These are phyloP conservation scores for Rhagonycha lutea DNA, from an alignment of 2,888 invertebrate genomes.

Conservation along the genomic window DNA sequence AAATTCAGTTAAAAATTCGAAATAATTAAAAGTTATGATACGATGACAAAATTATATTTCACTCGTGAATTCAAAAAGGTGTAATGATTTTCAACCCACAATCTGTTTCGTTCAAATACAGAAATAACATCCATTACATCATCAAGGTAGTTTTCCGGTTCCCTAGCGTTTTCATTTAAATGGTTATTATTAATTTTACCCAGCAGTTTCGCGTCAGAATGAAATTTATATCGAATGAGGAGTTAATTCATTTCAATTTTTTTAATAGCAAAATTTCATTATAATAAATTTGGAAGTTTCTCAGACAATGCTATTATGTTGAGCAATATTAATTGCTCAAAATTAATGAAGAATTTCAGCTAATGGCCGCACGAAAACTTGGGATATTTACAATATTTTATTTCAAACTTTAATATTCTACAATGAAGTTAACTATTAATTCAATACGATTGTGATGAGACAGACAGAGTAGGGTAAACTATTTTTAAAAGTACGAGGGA, in stretches of 20 bases:
- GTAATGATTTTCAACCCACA: background rate
- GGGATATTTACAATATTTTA: background rate
- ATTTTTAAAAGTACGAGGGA: too few relatives aligned
- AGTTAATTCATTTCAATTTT: background rate
- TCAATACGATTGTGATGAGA: too few relatives aligned
- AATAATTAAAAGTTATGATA: background rate
- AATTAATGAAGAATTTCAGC: background rate
- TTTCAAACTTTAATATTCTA: too few relatives aligned
- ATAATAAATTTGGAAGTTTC: background rate
- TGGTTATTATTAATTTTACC: background rate
- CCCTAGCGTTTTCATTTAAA: background rate
- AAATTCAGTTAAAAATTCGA: background rate
- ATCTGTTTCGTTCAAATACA: background rate
- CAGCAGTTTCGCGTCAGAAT: background rate
- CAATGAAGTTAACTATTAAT: too few relatives aligned
- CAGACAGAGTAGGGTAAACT: too few relatives aligned
- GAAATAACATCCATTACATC: background rate
- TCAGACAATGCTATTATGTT: background rate
- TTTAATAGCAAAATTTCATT: background rate
- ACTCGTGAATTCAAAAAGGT: background rate
- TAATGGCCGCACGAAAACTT: background rate
- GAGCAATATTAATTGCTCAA: background rate
- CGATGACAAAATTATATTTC: background rate
- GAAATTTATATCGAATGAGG: background rate
- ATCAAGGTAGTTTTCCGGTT: background rate